These are phyloP conservation scores for Diplodus puntazzo DNA, from an alignment of 2,797 vertebrate species.

Conservation along the genomic window DNA sequence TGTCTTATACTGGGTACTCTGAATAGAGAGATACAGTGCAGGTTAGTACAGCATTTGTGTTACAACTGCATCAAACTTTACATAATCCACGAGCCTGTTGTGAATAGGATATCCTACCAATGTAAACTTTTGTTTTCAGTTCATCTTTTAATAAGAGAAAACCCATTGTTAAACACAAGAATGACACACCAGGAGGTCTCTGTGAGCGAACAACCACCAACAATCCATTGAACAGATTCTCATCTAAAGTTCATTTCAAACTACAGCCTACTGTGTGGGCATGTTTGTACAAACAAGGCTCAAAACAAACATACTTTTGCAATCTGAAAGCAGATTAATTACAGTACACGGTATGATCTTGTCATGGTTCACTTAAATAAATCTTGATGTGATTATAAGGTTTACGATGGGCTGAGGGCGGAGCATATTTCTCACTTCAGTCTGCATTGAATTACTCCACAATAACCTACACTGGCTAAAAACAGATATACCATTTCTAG, in stretches of 20 bases:
- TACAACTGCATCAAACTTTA: neutral
- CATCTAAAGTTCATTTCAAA: neutral
- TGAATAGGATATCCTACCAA: neutral
- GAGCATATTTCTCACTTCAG: neutral
- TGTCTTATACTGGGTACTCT: constrained; percentile 91
- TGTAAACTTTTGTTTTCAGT: constrained; percentile 12
- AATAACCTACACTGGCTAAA: constrained; percentile 10
- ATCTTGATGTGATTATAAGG: constrained; percentile 19
- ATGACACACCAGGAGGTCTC: neutral
- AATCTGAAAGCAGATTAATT: neutral
- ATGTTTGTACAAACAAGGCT: neutral
- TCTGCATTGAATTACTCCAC: constrained; percentile 46
- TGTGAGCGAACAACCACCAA: neutral
- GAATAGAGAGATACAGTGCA: constrained; percentile 18
- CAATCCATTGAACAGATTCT: constrained; percentile 10
- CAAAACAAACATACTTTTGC: constrained; percentile 1
- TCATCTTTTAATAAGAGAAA: constrained; percentile 6
- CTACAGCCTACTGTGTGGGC: neutral
- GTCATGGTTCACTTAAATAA: neutral
- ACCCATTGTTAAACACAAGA: constrained; percentile 20
- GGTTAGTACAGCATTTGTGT: neutral
- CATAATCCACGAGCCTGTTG: neutral
- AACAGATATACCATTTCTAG: constrained; percentile 58
- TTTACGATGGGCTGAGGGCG: constrained; percentile 3
- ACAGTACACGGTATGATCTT: neutral